phyloP scores from a whole-genome alignment of 1,140 invertebrate genomes.

The Vanessa tameamea region DNA sequence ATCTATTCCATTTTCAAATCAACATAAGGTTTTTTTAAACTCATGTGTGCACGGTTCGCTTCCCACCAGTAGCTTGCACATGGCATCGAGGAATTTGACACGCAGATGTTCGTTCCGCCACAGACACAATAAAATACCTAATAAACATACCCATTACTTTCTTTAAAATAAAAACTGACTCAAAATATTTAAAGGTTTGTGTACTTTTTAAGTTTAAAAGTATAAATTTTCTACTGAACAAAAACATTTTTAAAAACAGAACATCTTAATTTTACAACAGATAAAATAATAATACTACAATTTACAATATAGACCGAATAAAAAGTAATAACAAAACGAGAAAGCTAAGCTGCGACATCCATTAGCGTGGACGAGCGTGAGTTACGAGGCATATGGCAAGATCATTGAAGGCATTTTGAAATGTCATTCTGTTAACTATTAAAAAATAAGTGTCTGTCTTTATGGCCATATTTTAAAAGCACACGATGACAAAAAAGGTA shows the following conservation, averaged over 20 bases:
- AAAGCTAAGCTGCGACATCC: slow-evolving; percentile 52
- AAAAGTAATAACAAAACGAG: slow-evolving; percentile 45
- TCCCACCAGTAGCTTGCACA: slow-evolving; percentile 75
- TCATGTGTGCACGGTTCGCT: slow-evolving; percentile 68
- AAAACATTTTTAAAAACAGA: slow-evolving; percentile 23
- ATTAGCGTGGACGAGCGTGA: slow-evolving; percentile 49
- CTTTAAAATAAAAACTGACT: slow-evolving; percentile 15
- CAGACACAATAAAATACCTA: slow-evolving; percentile 70
- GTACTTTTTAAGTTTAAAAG: slow-evolving; percentile 9
- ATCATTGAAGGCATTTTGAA: slow-evolving; percentile 32
- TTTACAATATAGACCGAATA: slow-evolving; percentile 19
- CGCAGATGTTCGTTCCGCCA: slow-evolving; percentile 74
- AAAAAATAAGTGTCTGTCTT: slow-evolving; percentile 33
- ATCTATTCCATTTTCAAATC: slow-evolving; percentile 54
- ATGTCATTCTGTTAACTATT: slow-evolving; percentile 35
- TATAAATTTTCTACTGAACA: background rate
- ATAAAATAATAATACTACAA: slow-evolving; percentile 17
- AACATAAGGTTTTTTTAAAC: slow-evolving; percentile 43
- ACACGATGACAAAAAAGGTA: slow-evolving; percentile 12
- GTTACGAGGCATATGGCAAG: slow-evolving; percentile 36
- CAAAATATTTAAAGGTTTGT: slow-evolving; percentile 12
- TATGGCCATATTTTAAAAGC: slow-evolving; percentile 31
- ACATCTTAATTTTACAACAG: slow-evolving; percentile 16
- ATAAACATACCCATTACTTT: slow-evolving; percentile 57
- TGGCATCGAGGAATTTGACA: slow-evolving; percentile 76